A percentile compares a stretch with the other conserved stretches of the same genome.
phyloP scores from a whole-genome alignment of 2,888 invertebrate species.

The Xylophagus ater region DNA sequence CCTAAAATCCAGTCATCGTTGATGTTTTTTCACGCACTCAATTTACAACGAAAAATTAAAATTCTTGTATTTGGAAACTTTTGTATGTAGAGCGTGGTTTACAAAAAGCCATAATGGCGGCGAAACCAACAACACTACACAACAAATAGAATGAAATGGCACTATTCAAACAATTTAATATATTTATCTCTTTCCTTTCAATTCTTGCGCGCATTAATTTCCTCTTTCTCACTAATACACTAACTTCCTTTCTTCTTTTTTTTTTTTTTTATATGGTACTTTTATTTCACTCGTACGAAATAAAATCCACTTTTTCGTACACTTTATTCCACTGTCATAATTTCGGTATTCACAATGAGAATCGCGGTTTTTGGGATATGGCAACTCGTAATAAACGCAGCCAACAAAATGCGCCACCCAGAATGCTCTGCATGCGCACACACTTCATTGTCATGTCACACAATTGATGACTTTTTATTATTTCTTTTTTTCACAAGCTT shows the following conservation, averaged over 20 bases:
- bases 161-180: background rate
- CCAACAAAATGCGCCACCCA: conserved; percentile 21
- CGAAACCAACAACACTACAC: conserved; percentile 24
- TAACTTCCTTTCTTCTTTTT: too few relatives aligned
- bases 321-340: too few relatives aligned
- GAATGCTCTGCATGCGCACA: conserved; percentile 21
- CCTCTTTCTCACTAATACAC: background rate
- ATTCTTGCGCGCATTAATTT: too few relatives aligned
- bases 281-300: too few relatives aligned
- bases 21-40: conserved; percentile 55
- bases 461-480: conserved; percentile 18
- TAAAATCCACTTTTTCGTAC: too few relatives aligned
- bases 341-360: too few relatives aligned
- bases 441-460: conserved; percentile 19
- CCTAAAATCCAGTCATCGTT: conserved; percentile 64
- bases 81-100: conserved; percentile 61
- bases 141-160: background rate
- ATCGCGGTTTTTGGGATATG: too few relatives aligned
- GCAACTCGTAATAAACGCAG: conserved; percentile 19
- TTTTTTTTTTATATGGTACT: too few relatives aligned
- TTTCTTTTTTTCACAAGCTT: conserved; percentile 33
- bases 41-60: conserved; percentile 67
- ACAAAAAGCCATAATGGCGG: conserved; percentile 79
- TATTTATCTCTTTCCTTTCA: too few relatives aligned
- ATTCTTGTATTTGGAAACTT: conserved; percentile 51